These are phyloP conservation scores for Theonella swinhoei DNA, from an alignment of 37 sponge, comb jelly and placozoan species.

Conservation along the genomic window DNA sequence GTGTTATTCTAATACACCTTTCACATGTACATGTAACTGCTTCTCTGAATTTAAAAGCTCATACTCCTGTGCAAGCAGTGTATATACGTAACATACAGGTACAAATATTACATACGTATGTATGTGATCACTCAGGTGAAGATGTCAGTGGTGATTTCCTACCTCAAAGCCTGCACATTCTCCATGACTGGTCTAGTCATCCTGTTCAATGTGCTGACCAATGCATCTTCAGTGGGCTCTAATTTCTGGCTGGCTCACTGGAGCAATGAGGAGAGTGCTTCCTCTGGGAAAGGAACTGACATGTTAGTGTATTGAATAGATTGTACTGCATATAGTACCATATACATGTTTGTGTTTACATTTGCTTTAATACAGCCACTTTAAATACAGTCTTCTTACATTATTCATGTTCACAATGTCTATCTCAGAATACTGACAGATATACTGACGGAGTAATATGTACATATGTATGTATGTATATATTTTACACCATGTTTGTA, in stretches of 20 bases:
- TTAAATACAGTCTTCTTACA: background rate
- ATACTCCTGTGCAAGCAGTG: background rate
- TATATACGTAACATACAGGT: no score
- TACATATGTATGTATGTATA: no score
- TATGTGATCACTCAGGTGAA: no score
- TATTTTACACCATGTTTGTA: no score
- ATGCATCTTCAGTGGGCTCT: slow-evolving; percentile 59
- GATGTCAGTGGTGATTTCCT: slow-evolving; percentile 47
- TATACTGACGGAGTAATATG: no score
- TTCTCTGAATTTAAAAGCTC: no score
- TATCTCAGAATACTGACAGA: no score
- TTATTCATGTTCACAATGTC: no score
- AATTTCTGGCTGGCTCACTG: slow-evolving; percentile 93
- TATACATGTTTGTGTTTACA: background rate
- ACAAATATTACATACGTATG: no score
- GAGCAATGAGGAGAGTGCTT: slow-evolving; percentile 62
- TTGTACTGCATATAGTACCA: background rate
- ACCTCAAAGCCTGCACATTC: slow-evolving; percentile 44
- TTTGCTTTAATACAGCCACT: no score
- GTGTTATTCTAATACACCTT: background rate
- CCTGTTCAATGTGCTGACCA: slow-evolving; percentile 24
- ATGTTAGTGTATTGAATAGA: background rate
- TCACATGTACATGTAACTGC: no score
- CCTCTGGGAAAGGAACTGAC: background rate
- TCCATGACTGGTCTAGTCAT: slow-evolving; percentile 36